Evolutionary conservation across 1,140 invertebrate species (phyloP).

Genomic region (Leptestheria dahalacensis): DNA sequence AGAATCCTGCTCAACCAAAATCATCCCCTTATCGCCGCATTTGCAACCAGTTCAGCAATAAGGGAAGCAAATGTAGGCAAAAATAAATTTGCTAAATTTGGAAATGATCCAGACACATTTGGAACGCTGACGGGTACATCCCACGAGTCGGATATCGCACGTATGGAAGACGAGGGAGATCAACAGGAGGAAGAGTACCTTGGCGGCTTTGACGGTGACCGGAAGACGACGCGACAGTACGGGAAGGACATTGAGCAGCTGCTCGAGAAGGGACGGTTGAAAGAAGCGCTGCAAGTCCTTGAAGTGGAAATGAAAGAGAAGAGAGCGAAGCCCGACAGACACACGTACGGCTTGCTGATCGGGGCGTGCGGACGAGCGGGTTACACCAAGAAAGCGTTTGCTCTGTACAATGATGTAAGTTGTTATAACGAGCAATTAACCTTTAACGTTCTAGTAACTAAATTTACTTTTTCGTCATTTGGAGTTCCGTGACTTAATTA

Average conservation of each 20-base stretch:
- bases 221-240: slow-evolving; percentile 42
- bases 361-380: slow-evolving; percentile 60
- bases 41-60: too few species aligned
- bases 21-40: too few species aligned
- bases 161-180: slow-evolving; percentile 12
- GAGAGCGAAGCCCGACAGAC: slow-evolving; percentile 53
- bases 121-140: slow-evolving; percentile 22
- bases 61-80: too few species aligned
- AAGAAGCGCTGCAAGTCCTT: slow-evolving; percentile 55
- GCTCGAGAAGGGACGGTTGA: slow-evolving; percentile 34
- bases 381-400: slow-evolving; percentile 67
- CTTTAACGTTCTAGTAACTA: background rate
- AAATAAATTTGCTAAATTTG: too few species aligned
- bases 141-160: background rate
- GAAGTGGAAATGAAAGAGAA: slow-evolving; percentile 58
- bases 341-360: slow-evolving; percentile 66
- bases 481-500: too few species aligned
- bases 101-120: slow-evolving; percentile 25
- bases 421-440: background rate
- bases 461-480: slow-evolving; percentile 18
- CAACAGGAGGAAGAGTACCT: slow-evolving; percentile 25
- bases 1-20: too few species aligned
- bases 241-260: slow-evolving; percentile 48
- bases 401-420: slow-evolving; percentile 48
- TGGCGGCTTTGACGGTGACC: slow-evolving; percentile 19